phyloP scores from a whole-genome alignment of 2,797 vertebrate species.

The Cuculus canorus region DNA sequence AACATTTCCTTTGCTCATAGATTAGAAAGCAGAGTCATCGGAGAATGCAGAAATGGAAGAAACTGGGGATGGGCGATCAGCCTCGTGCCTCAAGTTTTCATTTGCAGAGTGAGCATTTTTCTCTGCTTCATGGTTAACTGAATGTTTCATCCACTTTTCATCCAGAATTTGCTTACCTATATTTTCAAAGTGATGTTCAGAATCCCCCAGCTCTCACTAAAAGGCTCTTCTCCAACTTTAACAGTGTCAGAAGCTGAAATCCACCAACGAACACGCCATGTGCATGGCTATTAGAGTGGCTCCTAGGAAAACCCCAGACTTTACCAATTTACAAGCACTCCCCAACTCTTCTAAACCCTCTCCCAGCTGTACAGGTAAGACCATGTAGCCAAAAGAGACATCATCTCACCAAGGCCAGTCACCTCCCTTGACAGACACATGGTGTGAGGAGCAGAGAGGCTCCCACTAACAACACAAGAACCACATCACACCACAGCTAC shows the following conservation, averaged over 20 bases:
- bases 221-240: not conserved
- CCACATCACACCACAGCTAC: not conserved
- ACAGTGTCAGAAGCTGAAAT: not conserved
- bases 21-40: fast-evolving
- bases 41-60: not conserved
- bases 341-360: not conserved
- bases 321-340: not conserved
- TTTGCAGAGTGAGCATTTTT: not conserved
- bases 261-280: not conserved
- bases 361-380: not conserved
- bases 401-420: not conserved
- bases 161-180: fast-evolving
- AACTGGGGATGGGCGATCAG: fast-evolving
- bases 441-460: not conserved
- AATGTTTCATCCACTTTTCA: fast-evolving
- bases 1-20: fast-evolving
- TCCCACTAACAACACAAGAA: not conserved
- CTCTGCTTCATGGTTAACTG: not conserved
- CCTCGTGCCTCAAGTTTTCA: not conserved
- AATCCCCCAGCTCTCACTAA: not conserved
- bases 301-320: not conserved
- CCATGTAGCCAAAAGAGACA: fast-evolving
- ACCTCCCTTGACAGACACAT: not conserved
- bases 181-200: not conserved
- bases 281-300: not conserved